Base-by-base conservation (phyloP, 2,113 vertebrate genomes). In the Sprattus sprattus region DNA sequence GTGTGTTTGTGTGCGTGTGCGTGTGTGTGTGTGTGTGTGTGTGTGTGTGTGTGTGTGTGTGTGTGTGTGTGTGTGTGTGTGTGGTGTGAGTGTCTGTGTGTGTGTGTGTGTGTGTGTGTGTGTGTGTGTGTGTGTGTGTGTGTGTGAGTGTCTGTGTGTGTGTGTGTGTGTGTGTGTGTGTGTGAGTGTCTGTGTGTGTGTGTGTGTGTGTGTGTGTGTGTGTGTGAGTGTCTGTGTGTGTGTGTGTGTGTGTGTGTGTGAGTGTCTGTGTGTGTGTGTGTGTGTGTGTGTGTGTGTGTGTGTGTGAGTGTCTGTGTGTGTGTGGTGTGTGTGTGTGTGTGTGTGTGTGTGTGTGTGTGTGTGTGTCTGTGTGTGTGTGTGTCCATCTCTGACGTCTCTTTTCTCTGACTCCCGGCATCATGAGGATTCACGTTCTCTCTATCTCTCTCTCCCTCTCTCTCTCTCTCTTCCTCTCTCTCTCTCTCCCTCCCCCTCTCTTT, bases 401-500 rank as follows among this genome's bases (percentile, higher is more conserved):
- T 15, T 13, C 11, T 28, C 60, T 64, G 22, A 2, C 60, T 25
- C 22, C 47, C 81, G 50, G 22, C 64, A 71, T 71, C 25, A 71
- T 25, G 64, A 71, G 64, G n/a, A 28, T 71, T 71, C 25, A 2
- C 3, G 54, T 57, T 18, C 54, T 22, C 39, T 39, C 18, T 3
- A 5, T 84, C 47, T 84, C 82, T 67, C 49, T 84, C 16, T 81
- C 49, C 67, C 39, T 39, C 39, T 39, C 39, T 39, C 39, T 39
- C 39, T 39, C 39, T 39, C 2, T 39, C 39, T 39, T 1, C 2
- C 1, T 39, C 39, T 39, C 39, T 39, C 39, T 39, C 39, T 39
- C 25, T 87, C 67, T 25, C 82, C 78, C 45, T 45, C 44, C 75
- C 18, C 8, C 11, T 71, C 47, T 84, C 82, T 67, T 64, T 84